Percentiles rank a stretch among this genome's conserved stretches.
phyloP scores from a whole-genome alignment of 2,113 vertebrate species.

The Ophthalmolycus amberensis region DNA sequence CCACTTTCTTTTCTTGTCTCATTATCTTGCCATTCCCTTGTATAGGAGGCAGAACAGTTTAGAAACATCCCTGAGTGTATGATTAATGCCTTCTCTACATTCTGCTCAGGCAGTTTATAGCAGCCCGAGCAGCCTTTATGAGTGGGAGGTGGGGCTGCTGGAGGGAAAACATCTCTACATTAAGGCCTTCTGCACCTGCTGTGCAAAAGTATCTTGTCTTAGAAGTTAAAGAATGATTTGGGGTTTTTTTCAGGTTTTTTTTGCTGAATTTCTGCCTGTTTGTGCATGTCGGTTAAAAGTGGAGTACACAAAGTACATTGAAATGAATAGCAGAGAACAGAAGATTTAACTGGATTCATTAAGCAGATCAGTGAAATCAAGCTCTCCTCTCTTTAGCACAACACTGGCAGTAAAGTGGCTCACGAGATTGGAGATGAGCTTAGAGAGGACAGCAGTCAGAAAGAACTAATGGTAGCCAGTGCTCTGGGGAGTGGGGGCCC shows the following conservation, averaged over 20 bases:
- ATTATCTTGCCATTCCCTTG: constrained; percentile 59
- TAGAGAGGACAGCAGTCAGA: constrained; percentile 14
- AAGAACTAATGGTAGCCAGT: constrained; percentile 30
- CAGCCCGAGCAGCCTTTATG: constrained; percentile 43
- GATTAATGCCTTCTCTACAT: constrained; percentile 59
- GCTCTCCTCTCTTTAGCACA: background rate
- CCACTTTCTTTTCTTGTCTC: constrained; percentile 46
- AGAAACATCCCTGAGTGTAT: constrained; percentile 52
- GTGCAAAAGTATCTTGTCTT: background rate
- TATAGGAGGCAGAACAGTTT: constrained; percentile 57
- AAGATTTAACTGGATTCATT: constrained; percentile 20
- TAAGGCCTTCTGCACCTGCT: background rate
- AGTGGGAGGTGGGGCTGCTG: constrained; percentile 4
- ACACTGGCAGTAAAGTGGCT: constrained; percentile 9
- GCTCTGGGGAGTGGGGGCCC: background rate
- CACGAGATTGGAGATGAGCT: constrained; percentile 9
- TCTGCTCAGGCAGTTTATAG: constrained; percentile 29
- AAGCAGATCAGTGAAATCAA: constrained; percentile 30
- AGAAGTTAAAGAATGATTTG: background rate
- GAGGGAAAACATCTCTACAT: constrained; percentile 13
- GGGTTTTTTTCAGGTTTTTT: background rate
- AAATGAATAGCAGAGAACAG: background rate
- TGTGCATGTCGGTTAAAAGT: background rate
- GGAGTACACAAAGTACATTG: background rate
- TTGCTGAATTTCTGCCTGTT: background rate